Conservation (phyloP, 2,888 invertebrate genomes). For the Drosophila nigricruria region DNA sequence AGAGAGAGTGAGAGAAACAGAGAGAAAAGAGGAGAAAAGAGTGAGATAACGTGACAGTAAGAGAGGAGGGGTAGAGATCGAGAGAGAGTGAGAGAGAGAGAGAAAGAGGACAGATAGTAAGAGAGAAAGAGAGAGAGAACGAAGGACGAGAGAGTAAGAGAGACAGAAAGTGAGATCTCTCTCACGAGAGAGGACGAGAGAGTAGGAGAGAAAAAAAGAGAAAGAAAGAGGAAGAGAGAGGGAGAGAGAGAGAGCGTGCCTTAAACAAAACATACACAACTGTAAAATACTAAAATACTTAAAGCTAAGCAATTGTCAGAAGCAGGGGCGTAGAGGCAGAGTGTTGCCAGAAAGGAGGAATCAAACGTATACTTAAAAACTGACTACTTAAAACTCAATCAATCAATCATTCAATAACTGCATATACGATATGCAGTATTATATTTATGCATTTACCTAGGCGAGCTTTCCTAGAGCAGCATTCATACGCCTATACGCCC, state of each 20-base stretch:
- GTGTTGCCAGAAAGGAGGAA: neutral
- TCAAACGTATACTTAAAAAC: neutral
- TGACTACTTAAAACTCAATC: neutral
- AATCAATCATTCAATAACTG: neutral
- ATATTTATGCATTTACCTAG: slow-evolving; percentile 1
- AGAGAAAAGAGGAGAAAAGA: neutral
- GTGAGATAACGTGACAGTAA: slow-evolving; percentile 51
- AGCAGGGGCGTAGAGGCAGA: slow-evolving; percentile 10
- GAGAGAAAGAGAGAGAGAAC: slow-evolving; percentile 12
- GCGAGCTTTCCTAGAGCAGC: neutral
- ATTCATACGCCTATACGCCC: slow-evolving; percentile 3
- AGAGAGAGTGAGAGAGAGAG: neutral
- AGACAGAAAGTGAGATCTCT: neutral
- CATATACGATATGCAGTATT: neutral
- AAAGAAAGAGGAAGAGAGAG: slow-evolving; percentile 10
- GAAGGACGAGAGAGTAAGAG: slow-evolving; percentile 40
- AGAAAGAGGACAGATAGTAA: neutral
- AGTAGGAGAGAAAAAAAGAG: neutral
- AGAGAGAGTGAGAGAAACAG: slow-evolving; percentile 3
- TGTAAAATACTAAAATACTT: slow-evolving; percentile 62
- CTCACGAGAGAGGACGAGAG: neutral
- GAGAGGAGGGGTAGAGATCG: slow-evolving; percentile 22
- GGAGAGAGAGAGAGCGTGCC: slow-evolving; percentile 19
- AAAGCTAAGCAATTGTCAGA: slow-evolving; percentile 37
- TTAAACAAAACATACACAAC: slow-evolving; percentile 47